These are phyloP conservation scores for Orthonychiurus folsomi DNA, from an alignment of 2,888 invertebrate genomes.

Conservation along the genomic window DNA sequence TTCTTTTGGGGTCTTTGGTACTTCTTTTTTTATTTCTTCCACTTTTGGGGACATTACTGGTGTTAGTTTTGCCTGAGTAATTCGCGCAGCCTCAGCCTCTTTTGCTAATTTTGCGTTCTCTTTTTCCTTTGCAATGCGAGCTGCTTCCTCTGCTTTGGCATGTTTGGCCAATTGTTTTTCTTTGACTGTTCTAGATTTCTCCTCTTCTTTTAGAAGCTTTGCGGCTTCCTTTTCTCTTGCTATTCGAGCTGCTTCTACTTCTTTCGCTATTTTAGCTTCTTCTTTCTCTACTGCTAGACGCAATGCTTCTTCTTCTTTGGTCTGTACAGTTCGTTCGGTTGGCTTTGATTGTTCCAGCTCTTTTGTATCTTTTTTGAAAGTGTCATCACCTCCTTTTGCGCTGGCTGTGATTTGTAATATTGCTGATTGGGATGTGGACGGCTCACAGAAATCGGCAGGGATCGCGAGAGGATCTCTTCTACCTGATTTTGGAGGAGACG, in stretches of 20 bases:
- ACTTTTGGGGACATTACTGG: no score
- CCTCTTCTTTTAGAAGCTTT: conserved; percentile 29
- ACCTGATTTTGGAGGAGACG: background rate
- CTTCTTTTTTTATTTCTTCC: background rate
- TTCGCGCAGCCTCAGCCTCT: background rate
- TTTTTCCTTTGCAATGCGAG: background rate
- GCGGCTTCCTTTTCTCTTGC: conserved; percentile 18
- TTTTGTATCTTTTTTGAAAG: background rate
- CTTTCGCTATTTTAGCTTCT: background rate
- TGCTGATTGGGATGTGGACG: conserved; percentile 10
- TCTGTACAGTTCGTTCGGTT: background rate
- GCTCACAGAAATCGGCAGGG: background rate
- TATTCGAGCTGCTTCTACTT: conserved; percentile 12
- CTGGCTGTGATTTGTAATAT: background rate
- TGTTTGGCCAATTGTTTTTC: no score
- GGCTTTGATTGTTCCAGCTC: background rate
- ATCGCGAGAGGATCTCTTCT: background rate
- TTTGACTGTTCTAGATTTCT: conserved; percentile 46
- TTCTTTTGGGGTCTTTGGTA: conserved; percentile 10
- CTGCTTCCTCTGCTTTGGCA: background rate
- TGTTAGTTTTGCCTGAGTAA: background rate
- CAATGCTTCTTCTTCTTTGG: background rate
- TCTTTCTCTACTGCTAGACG: conserved; percentile 5
- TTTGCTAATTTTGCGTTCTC: background rate
- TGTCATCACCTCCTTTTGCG: background rate